A percentile compares a stretch with the other conserved stretches of the same genome.
Conservation (phyloP, 2,797 vertebrate species). For the Acridotheres tristis region DNA sequence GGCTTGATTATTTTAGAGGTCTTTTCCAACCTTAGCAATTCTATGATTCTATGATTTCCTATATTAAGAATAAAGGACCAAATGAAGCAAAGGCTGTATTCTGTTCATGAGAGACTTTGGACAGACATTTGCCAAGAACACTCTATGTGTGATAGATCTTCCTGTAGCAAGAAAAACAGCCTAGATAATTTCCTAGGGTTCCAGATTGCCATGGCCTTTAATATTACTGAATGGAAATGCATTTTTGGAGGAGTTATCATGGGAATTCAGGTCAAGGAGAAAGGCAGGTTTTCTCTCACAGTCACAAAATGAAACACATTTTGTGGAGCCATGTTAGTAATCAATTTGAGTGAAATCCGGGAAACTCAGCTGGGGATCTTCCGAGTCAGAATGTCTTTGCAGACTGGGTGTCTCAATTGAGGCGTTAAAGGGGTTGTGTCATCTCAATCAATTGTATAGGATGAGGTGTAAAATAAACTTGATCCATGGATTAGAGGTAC, state of each 20-base stretch:
- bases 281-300: neutral
- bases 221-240: neutral
- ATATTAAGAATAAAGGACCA: neutral
- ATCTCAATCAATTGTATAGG: neutral
- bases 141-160: neutral
- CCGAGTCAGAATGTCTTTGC: neutral
- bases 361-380: neutral
- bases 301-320: neutral
- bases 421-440: rapidly evolving
- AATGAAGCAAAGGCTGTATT: neutral
- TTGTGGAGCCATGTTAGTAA: neutral
- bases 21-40: neutral
- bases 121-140: neutral
- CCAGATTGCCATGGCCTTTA: neutral
- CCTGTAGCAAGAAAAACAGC: neutral
- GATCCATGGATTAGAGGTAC: neutral
- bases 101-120: neutral
- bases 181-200: neutral
- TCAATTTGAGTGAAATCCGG: neutral
- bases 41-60: neutral
- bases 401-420: neutral
- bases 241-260: neutral
- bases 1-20: neutral
- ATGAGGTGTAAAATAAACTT: neutral
- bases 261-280: neutral